Evolutionary conservation across 2,797 vertebrate genomes (phyloP).

Genomic region (Tympanoctomys barrerae): DNA sequence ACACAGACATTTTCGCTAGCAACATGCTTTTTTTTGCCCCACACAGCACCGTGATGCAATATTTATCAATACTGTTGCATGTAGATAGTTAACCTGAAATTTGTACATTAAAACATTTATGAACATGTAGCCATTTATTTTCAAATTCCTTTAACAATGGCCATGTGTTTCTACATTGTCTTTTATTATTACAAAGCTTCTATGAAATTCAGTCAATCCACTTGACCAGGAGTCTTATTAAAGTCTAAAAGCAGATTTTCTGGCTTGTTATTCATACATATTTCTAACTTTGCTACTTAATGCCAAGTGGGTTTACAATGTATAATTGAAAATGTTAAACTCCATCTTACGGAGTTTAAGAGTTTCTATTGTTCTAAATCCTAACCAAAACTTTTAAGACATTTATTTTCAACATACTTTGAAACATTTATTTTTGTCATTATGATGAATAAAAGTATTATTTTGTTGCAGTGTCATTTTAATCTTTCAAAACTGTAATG

Average conservation of each 20-base stretch:
- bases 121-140: background rate
- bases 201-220: background rate
- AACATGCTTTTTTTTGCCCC: background rate
- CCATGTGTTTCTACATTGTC: background rate
- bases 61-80: background rate
- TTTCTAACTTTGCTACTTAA: conserved; percentile 18
- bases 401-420: background rate
- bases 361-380: background rate
- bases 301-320: background rate
- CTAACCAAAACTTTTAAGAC: background rate
- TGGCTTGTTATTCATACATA: background rate
- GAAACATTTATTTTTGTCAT: background rate
- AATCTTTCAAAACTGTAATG: conserved; percentile 17
- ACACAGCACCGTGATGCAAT: background rate
- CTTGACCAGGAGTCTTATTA: background rate
- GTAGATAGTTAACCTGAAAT: background rate
- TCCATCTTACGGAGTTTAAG: background rate
- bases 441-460: background rate
- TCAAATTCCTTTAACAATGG: background rate
- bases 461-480: background rate
- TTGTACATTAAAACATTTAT: background rate
- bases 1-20: background rate
- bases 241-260: background rate
- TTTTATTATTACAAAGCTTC: background rate
- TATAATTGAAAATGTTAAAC: background rate